Evolutionary conservation across 2,113 vertebrate species (phyloP), one percentile per base, ranked within the genome.

Genomic region (Catagonus wagneri): DNA sequence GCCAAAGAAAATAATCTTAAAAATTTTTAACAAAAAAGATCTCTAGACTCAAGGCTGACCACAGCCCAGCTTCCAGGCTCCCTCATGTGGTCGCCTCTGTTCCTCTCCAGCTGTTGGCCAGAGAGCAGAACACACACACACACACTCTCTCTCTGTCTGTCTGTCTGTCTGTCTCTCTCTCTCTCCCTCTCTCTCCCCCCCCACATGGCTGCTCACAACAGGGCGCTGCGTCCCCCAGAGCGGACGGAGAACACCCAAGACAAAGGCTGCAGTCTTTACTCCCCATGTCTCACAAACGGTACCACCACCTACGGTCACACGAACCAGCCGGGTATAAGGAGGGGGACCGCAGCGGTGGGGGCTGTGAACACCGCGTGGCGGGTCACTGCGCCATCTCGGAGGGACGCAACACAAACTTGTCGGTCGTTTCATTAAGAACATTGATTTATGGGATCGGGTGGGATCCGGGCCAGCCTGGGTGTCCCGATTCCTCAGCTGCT

Each of bases 221-320:
- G 0, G 29, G 52, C 60, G 66, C 54, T 25, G 56, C 15, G n/a
- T 58, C n/a, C 60, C 50, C 68, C 22, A 20, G 39, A n/a, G 74
- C 0, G 1, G 36, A 27, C 29, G 36, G 29, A 34, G 27, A 60
- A 52, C 1, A 6, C 3, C 29, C 20, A 12, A 4, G 29, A n/a
- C 23, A 16, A 75, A 68, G 61, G 52, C 44, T 50, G 44, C 2
- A 6, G 11, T 44, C 50, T 39, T 17, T 76, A 44, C 5, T 27
- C 15, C 12, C n/a, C 88, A n/a, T 2, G 22, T 54, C 69, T 39
- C 2, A 4, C 36, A 52, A 11, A 61, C 52, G 68, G 2, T 9
- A 6, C 15, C 50, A 11, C 36, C 6, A 0, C 15, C 2, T 1
- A 1, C 1, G 1, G 76, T 52, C 60, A 6, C 34, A 29, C 39